Base-by-base conservation (phyloP, 2,888 invertebrate species). In the Hemithea aestivaria region DNA sequence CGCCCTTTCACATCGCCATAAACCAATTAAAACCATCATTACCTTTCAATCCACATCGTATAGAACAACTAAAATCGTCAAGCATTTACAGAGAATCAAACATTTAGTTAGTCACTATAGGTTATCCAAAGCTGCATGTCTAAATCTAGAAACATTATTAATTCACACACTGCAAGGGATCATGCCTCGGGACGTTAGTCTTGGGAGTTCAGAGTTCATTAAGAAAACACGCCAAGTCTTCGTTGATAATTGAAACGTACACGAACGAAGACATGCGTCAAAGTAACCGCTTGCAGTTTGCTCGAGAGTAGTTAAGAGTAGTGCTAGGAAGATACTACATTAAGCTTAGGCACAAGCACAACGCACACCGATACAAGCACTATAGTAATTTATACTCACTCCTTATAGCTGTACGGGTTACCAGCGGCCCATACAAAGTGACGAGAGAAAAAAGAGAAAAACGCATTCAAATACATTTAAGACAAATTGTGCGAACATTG, bases 341-440 rank as follows among this genome's bases (percentile, higher is more conserved):
- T 58, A 67, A 83, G 81, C 75, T 63, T 69, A 84, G 84, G 85
- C 85, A 87, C 85, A 87, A 84, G 87, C 85, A 85, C 85, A 81
- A 81, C 69, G 80, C 84, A 87, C 84, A 83, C 63, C 58, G 65
- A 80, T 69, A 80, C 74, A 85, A 80, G 85, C 89, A 89, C 88
- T 89, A 85, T 77, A 87, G 87, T 88, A 88, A 83, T 78, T 77
- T 85, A 89, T 91, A 91, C 91, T 91, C 90, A 91, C 91, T 90
- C 90, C 89, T 90, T 75, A 89, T 78, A 73, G 89, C 91, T 91
- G 91, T 88, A 85, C 83, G 84, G 87, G 83, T 90, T 88, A 90
- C 90, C 89, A 88, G 90, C 89, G 84, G 89, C 89, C 89, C 90
- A 90, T 90, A 88, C 89, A 91, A 90, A 90, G 89, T 89, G 87